Base-by-base conservation (phyloP, 2,888 invertebrate species). In the Lissonota sp. region DNA sequence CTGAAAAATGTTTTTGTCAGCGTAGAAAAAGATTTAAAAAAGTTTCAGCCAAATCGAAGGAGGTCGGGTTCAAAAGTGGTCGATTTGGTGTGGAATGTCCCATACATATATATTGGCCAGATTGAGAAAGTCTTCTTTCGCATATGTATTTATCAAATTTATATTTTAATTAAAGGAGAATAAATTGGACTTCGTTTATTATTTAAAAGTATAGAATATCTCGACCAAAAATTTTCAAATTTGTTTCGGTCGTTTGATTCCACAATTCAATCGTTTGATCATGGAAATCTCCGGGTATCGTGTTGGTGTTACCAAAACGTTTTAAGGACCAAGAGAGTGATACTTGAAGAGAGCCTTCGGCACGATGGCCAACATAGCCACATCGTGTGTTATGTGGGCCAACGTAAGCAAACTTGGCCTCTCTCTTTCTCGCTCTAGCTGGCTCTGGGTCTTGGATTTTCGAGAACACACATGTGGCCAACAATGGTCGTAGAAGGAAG, bases 401-500 rank as follows among this genome's bases (percentile, higher is more conserved):
- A 87, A 87, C 86, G 62, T 87, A 88, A 88, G 88, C 88, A 88
- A 88, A 88, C 87, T 84, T 82, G 46, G 71, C 46, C 69, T 70
- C 37, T 58, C n/a, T 46, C 57, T 55, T 26, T 55, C 58, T 57
- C 73, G 64, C 53, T 40, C 39, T 39, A 12, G 14, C 16, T 51
- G 51, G 55, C 67, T n/a, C 5, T 66, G 67, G 39, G 40, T 73
- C 39, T 53, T 14, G n/a, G 67, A 75, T 69, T 60, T 14, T 53
- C 60, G 49, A 77, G 70, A 78, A 82, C 88, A 89, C 26, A 26
- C 89, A 89, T 88, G 89, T 88, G 88, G 86, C 85, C 87, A 87
- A 88, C 89, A 89, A 89, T 89, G 84, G 84, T 69, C 74, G 69
- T 63, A 69, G 77, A 69, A 12, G 60, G 49, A 12, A 12, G 10